Evolutionary conservation across 2,797 vertebrate genomes (phyloP).

Genomic region (Oreochromis mossambicus): DNA sequence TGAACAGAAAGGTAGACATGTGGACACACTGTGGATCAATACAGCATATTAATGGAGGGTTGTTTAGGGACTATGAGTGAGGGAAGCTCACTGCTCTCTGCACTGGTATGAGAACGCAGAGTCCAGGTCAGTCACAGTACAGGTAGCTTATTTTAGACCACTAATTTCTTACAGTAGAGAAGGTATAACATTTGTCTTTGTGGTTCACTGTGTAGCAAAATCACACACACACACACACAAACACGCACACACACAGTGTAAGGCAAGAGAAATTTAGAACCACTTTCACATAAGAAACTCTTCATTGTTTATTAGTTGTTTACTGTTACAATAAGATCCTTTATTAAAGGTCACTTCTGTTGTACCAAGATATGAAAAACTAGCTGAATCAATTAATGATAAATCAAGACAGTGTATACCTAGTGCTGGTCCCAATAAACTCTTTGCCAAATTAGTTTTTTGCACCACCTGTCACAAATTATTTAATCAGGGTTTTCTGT

Average conservation of each 20-base stretch:
- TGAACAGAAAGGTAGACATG: neutral
- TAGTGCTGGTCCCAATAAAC: neutral
- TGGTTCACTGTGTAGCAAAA: neutral
- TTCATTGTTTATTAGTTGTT: neutral
- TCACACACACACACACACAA: neutral
- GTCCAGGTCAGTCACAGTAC: neutral
- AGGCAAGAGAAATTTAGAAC: neutral
- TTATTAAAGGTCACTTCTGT: neutral
- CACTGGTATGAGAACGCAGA: neutral
- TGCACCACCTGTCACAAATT: fast-evolving
- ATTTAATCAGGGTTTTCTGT: neutral
- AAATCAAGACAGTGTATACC: neutral
- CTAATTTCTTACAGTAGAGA: neutral
- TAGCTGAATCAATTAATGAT: neutral
- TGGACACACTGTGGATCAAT: neutral
- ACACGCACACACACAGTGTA: neutral
- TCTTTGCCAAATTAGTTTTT: neutral
- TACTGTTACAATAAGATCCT: neutral
- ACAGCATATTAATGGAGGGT: neutral
- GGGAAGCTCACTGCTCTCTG: neutral
- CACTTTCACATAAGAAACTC: neutral
- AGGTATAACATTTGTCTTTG: neutral
- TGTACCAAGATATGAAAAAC: neutral
- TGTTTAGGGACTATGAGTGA: neutral
- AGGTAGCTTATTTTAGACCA: neutral